Evolutionary conservation across 2,888 invertebrate genomes (phyloP).

Genomic region (Pocota personata): DNA sequence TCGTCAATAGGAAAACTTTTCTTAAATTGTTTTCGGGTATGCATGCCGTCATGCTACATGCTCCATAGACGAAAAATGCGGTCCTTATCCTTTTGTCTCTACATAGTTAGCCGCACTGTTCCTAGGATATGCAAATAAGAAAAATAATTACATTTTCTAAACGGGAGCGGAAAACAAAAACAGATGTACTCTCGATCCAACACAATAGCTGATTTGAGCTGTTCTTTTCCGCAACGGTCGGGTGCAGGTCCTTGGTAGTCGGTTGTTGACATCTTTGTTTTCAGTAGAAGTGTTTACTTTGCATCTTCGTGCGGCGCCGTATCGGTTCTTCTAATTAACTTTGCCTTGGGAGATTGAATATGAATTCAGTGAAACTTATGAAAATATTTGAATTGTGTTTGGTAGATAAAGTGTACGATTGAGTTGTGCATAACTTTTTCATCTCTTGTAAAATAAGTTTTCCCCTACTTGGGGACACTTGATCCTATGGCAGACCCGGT

Average conservation of each 20-base stretch:
- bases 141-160: slow-evolving; percentile 57
- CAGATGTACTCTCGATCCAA: slow-evolving; percentile 32
- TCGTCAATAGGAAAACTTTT: slow-evolving; percentile 52
- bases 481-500: too few relatives aligned
- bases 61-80: slow-evolving; percentile 5
- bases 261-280: slow-evolving; percentile 1
- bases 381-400: slow-evolving; percentile 14
- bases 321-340: background rate
- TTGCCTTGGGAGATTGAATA: background rate
- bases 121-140: slow-evolving; percentile 45
- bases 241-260: background rate
- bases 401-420: background rate
- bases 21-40: slow-evolving; percentile 47
- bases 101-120: slow-evolving; percentile 33
- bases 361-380: background rate
- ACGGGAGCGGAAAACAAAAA: slow-evolving; percentile 37
- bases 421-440: background rate
- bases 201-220: slow-evolving; percentile 42
- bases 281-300: slow-evolving; percentile 14
- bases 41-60: background rate
- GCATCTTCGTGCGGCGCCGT: background rate
- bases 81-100: slow-evolving; percentile 43
- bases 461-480: too few relatives aligned
- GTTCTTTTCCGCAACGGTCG: background rate
- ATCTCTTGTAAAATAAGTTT: background rate